These are phyloP conservation scores for Agrilus cyanescens DNA, from an alignment of 2,888 invertebrate genomes.

Conservation along the genomic window DNA sequence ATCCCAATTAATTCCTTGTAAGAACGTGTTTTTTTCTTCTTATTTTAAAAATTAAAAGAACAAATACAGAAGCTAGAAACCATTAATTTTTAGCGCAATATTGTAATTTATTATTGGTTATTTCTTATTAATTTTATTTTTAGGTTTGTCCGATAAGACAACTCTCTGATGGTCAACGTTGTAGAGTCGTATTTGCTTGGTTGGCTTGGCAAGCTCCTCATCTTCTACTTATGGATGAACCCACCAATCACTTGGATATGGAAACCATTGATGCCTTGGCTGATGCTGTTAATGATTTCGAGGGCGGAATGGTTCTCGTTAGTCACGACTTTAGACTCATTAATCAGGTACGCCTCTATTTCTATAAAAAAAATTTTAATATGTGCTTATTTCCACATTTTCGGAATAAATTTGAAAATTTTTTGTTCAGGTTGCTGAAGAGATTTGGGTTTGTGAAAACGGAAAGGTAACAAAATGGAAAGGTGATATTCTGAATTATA, in stretches of 20 bases:
- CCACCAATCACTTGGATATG: constrained; percentile 94
- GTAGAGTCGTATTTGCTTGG: constrained; percentile 98
- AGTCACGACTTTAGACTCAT: constrained; percentile 99
- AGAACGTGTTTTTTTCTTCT: too few species aligned
- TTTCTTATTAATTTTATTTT: constrained; percentile 1
- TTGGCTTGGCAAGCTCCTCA: constrained; percentile 96
- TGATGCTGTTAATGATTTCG: constrained; percentile 94
- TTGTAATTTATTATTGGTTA: too few species aligned
- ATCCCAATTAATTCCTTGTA: too few species aligned
- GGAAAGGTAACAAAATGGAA: constrained; percentile 93
- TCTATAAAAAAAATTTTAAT: not conserved
- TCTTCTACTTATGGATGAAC: constrained; percentile 70
- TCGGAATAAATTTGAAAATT: too few species aligned
- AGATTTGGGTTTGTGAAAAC: constrained; percentile 99
- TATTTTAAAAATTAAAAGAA: too few species aligned
- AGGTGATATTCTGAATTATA: constrained; percentile 91
- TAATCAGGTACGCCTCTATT: constrained; percentile 65
- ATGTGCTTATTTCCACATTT: too few species aligned
- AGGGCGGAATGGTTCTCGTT: constrained; percentile 97
- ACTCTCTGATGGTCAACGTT: constrained; percentile 94
- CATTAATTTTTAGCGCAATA: too few species aligned
- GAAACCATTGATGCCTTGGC: constrained; percentile 97
- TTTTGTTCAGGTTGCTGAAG: constrained; percentile 77
- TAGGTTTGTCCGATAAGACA: constrained; percentile 89
- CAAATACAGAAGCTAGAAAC: too few species aligned